Conservation (phyloP, 2,888 invertebrate genomes). For the Tethea ocularis region DNA sequence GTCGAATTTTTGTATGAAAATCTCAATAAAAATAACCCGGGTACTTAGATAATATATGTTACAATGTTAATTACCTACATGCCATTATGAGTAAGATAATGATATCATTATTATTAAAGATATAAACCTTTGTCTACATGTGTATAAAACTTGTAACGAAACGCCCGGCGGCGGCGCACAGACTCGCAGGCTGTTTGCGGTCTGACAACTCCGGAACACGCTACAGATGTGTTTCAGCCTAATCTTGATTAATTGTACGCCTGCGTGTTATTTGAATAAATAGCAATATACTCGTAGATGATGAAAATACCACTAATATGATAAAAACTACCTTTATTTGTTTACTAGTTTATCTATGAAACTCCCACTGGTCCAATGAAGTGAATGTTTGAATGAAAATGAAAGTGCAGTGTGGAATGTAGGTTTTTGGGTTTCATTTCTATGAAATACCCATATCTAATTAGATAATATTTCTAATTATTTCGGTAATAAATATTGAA, state of each 20-base stretch:
- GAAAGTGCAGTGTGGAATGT: too few relatives aligned
- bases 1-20: too few relatives aligned
- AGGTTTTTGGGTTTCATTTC: too few relatives aligned
- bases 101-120: neutral
- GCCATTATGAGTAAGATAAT: neutral
- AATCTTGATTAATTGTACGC: conserved; percentile 16
- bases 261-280: neutral
- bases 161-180: conserved; percentile 11
- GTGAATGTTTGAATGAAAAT: too few relatives aligned
- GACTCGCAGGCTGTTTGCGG: conserved; percentile 19
- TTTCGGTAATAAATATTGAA: neutral
- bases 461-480: neutral
- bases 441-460: too few relatives aligned
- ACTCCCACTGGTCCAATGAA: too few relatives aligned
- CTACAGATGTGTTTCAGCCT: conserved; percentile 16
- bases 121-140: conserved; percentile 3
- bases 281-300: too few relatives aligned
- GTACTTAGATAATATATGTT: too few relatives aligned
- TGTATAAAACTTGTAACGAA: conserved; percentile 4
- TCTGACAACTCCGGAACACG: conserved; percentile 22
- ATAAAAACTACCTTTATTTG: conserved; percentile 13
- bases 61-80: too few relatives aligned
- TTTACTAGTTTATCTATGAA: too few relatives aligned
- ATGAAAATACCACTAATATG: neutral
- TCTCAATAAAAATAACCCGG: too few relatives aligned